Evolutionary conservation across 2,888 invertebrate genomes (phyloP).

Genomic region (Chymomyza amoena): DNA sequence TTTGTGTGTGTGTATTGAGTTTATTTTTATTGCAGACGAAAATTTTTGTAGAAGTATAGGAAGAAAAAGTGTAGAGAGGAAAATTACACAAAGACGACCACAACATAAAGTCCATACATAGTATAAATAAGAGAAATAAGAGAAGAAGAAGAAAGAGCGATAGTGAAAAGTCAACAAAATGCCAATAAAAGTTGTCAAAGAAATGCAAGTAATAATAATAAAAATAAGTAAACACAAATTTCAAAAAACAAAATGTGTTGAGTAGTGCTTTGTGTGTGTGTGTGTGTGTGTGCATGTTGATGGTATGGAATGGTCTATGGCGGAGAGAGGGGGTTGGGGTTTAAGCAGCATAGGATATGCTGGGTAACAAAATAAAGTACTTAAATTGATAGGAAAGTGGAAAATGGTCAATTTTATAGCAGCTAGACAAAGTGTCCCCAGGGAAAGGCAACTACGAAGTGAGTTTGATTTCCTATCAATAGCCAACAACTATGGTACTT

Average conservation of each 20-base stretch:
- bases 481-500: too few relatives aligned
- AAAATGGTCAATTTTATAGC: too few relatives aligned
- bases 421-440: too few relatives aligned
- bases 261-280: not conserved
- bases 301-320: too few relatives aligned
- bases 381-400: too few relatives aligned
- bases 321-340: too few relatives aligned
- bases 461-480: too few relatives aligned
- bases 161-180: slow-evolving; percentile 56
- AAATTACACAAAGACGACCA: slow-evolving; percentile 54
- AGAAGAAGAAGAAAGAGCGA: slow-evolving; percentile 35
- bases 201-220: slow-evolving; percentile 50
- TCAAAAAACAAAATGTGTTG: slow-evolving; percentile 12
- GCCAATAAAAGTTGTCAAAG: slow-evolving; percentile 45
- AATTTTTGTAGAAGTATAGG: slow-evolving; percentile 32
- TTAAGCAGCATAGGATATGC: not conserved
- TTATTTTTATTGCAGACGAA: slow-evolving; percentile 22
- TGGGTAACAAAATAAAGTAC: too few relatives aligned
- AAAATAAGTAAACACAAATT: slow-evolving; percentile 5
- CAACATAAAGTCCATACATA: slow-evolving; percentile 45
- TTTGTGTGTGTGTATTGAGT: slow-evolving; percentile 14
- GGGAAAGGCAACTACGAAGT: too few relatives aligned
- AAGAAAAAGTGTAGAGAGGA: slow-evolving; percentile 59
- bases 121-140: slow-evolving; percentile 9
- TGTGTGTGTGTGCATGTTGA: too few relatives aligned